phyloP scores from a whole-genome alignment of 2,113 vertebrate genomes.

The Thalassarche chlororhynchos region DNA sequence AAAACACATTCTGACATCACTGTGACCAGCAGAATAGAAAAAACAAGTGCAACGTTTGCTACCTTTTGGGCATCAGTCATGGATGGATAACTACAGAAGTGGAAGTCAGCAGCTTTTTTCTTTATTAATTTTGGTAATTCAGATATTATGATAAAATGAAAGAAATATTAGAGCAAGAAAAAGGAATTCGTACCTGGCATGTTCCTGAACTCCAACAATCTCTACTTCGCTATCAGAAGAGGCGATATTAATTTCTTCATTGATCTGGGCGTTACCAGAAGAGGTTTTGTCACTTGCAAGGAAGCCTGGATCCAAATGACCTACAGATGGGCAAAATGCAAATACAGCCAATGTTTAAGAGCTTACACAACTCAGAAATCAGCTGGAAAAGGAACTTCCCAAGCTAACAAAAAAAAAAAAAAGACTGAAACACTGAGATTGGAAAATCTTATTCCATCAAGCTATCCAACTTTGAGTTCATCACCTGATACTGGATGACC shows the following conservation, averaged over 20 bases:
- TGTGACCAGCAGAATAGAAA: neutral
- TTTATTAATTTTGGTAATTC: neutral
- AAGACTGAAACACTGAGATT: neutral
- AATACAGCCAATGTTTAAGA: neutral
- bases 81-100: neutral
- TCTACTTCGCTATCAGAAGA: constrained; percentile 97
- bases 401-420: neutral
- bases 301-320: constrained; percentile 82
- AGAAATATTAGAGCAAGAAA: neutral
- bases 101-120: neutral
- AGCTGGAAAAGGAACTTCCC: neutral
- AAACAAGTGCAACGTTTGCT: neutral
- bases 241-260: constrained; percentile 88
- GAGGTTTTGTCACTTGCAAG: constrained; percentile 77
- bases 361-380: neutral
- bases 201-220: constrained; percentile 95
- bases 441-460: neutral
- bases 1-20: neutral
- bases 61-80: neutral
- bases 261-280: constrained; percentile 75
- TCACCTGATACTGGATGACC: neutral
- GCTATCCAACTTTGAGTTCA: neutral
- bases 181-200: constrained; percentile 82
- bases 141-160: neutral
- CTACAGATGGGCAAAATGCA: constrained; percentile 70